Base-by-base conservation (phyloP, 2,113 vertebrate species). In the Peucedramus taeniatus region DNA sequence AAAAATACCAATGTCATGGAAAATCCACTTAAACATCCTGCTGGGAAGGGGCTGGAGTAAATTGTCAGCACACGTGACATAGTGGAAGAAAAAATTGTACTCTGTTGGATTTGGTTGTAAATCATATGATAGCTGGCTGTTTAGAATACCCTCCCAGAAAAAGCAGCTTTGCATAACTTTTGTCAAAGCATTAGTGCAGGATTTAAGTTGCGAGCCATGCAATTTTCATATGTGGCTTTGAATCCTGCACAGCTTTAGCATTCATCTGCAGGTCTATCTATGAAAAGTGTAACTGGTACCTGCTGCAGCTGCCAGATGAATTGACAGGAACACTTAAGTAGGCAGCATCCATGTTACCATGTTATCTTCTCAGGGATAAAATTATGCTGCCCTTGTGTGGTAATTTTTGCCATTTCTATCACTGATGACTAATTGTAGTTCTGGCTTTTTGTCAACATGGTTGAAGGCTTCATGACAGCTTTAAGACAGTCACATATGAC, bases 31-130 rank as follows among this genome's bases (percentile, higher is more conserved):
- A 49, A 79, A 79, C 10, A 68, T 15, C 10, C 27, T 16, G 9
- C 17, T 90, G 35, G 15, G 26, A 76, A 90, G 56, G 13, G 28
- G 6, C 57, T 89, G 44, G 28, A 88, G 30, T 61, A 59, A 94
- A 74, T 37, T 74, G 26, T 45, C 28, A 51, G 51, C 7, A 5
- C 28, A 31, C 3, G 7, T 80, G 57, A 57, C 0, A 0, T 44
- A 68, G 60, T 33, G 35, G 40, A 70, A 57, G 51, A 89, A 56
- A 54, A 72, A 49, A 30, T 42, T 47, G 15, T 49, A 15, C 63
- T 85, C 22, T 79, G 11, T 70, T 93, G 20, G 31, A 78, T 81
- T 92, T 92, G n/a, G 11, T 74, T 80, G 28, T 72, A 87, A 95
- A 72, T 93, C 45, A 69, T 68, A 28, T 42, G 16, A 33, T 40